phyloP scores from a whole-genome alignment of 2,113 vertebrate genomes.

The Chloropsis hardwickii region DNA sequence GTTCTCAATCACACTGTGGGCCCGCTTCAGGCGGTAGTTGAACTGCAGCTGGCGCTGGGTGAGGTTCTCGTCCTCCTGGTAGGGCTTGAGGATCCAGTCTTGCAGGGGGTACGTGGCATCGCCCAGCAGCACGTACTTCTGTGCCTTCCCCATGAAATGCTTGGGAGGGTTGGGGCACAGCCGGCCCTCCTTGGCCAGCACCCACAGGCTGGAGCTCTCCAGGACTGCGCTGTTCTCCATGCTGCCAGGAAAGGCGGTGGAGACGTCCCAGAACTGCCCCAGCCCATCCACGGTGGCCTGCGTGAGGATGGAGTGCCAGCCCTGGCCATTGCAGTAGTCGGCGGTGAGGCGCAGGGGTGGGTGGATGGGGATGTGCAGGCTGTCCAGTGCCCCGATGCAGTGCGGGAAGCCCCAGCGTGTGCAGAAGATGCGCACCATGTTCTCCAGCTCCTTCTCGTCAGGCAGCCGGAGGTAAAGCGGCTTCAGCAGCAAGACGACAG shows the following conservation, averaged over 20 bases:
- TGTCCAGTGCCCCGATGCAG: constrained; percentile 69
- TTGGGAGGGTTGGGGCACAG: constrained; percentile 68
- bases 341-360: constrained; percentile 33
- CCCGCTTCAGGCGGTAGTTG: constrained; percentile 67
- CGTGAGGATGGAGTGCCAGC: constrained; percentile 70
- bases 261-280: constrained; percentile 74
- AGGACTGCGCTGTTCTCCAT: constrained; percentile 65
- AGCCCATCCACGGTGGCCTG: constrained; percentile 72
- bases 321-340: constrained; percentile 65
- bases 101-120: constrained; percentile 71
- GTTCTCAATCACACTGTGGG: constrained; percentile 61
- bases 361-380: constrained; percentile 69
- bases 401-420: constrained; percentile 73
- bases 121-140: constrained; percentile 69
- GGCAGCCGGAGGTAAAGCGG: constrained; percentile 71
- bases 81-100: constrained; percentile 75
- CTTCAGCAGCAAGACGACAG: constrained; percentile 62
- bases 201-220: constrained; percentile 74
- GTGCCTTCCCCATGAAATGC: constrained; percentile 64
- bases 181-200: constrained; percentile 64
- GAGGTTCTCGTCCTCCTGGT: constrained; percentile 51
- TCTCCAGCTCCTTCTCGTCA: constrained; percentile 61
- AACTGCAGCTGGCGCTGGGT: constrained; percentile 64
- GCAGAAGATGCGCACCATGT: constrained; percentile 66
- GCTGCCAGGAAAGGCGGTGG: constrained; percentile 68